phyloP scores from a whole-genome alignment of 2,888 invertebrate genomes.

The Clanis bilineata region DNA sequence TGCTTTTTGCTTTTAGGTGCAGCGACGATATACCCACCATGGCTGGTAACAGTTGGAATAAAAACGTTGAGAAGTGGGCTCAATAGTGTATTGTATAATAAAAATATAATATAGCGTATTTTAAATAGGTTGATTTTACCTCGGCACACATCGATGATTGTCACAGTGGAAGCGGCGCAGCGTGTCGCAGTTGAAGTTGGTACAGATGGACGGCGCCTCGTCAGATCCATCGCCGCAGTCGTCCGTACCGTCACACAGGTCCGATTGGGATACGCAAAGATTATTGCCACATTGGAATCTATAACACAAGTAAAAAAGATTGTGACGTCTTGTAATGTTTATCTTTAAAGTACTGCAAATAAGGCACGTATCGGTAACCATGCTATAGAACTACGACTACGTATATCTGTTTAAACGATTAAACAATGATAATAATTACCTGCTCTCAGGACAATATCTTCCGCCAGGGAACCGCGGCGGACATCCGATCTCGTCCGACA shows the following conservation, averaged over 20 bases:
- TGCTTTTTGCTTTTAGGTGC: no score
- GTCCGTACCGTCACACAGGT: constrained; percentile 95
- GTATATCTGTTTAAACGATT: not conserved
- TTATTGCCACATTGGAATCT: constrained; percentile 96
- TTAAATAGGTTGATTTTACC: constrained; percentile 43
- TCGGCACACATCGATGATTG: constrained; percentile 93
- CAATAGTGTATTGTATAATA: no score
- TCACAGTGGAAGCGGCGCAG: constrained; percentile 93
- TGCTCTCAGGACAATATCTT: constrained; percentile 92
- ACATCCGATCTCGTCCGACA: constrained; percentile 95
- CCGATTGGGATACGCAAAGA: constrained; percentile 93
- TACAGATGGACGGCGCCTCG: constrained; percentile 90
- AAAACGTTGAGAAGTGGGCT: no score
- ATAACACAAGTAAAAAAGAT: constrained; percentile 21
- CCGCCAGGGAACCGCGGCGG: constrained; percentile 94
- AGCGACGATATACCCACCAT: no score
- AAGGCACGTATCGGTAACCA: no score
- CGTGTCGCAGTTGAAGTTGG: constrained; percentile 93
- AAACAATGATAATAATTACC: constrained; percentile 43
- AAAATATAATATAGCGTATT: no score
- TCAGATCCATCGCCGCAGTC: constrained; percentile 97
- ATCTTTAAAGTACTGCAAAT: not conserved
- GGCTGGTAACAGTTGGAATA: no score
- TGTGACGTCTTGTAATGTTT: no score
- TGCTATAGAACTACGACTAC: no score